These are phyloP conservation scores for Villa cingulata DNA, from an alignment of 2,888 invertebrate species.

Conservation along the genomic window DNA sequence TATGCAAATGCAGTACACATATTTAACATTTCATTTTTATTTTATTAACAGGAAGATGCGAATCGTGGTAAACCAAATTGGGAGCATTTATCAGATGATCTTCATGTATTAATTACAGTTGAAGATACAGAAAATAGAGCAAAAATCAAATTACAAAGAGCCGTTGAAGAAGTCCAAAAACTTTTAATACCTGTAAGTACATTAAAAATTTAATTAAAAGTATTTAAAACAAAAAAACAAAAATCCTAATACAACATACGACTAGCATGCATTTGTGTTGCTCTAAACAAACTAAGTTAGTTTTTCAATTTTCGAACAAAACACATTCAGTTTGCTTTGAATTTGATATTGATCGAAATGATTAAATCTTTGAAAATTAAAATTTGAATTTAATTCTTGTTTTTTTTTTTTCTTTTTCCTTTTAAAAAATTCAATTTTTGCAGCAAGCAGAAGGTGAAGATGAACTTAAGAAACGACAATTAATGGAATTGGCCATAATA, in stretches of 20 bases:
- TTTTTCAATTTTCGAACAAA: no score
- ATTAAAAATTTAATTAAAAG: no score
- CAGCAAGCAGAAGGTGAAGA: constrained; percentile 99
- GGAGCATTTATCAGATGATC: constrained; percentile 98
- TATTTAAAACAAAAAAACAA: no score
- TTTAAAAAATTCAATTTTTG: no score
- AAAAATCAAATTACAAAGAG: constrained; percentile 84
- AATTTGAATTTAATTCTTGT: neutral
- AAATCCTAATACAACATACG: no score
- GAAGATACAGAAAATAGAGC: constrained; percentile 98
- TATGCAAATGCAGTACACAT: no score
- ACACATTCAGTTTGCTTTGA: no score
- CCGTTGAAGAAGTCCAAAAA: constrained; percentile 96
- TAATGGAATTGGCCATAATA: constrained; percentile 99
- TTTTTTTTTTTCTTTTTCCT: constrained; percentile 8
- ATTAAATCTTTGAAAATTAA: no score
- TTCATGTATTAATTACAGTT: constrained; percentile 96
- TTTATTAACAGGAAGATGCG: constrained; percentile 74
- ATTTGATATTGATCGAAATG: no score
- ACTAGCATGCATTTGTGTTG: no score
- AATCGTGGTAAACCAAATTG: constrained; percentile 99
- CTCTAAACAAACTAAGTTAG: no score
- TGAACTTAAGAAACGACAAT: constrained; percentile 97
- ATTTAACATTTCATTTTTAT: no score
- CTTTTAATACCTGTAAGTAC: constrained; percentile 89